A percentile compares a stretch with the other conserved stretches of the same genome.
Evolutionary conservation across 2,888 invertebrate genomes (phyloP).

Genomic region (Steromphala cineraria): DNA sequence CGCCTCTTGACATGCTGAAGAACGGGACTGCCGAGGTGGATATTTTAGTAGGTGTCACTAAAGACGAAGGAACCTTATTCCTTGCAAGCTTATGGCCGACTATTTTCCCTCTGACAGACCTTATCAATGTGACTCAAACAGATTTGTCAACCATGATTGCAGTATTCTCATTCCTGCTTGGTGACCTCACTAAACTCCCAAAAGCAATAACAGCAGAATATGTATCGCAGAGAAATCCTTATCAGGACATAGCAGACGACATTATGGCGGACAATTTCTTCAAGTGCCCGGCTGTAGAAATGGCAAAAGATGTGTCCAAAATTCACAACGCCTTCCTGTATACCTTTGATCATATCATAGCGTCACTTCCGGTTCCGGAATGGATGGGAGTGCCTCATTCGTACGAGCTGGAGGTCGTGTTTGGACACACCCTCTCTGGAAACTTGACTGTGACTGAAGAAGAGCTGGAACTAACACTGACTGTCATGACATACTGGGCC

Average conservation of each 20-base stretch:
- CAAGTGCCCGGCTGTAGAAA: constrained; percentile 92
- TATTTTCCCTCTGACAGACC: neutral
- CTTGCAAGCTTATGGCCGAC: neutral
- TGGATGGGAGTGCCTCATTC: constrained; percentile 68
- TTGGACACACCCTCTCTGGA: constrained; percentile 74
- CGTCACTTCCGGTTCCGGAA: constrained; percentile 51
- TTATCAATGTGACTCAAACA: too few species aligned
- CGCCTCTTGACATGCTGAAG: constrained; percentile 88
- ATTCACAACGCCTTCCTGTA: constrained; percentile 48
- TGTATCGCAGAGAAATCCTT: neutral
- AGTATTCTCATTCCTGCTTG: too few species aligned
- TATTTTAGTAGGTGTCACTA: constrained; percentile 93
- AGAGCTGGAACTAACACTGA: constrained; percentile 87
- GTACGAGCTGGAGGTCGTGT: constrained; percentile 66
- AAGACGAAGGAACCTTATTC: constrained; percentile 89
- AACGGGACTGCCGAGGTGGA: constrained; percentile 90
- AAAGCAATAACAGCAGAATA: too few species aligned
- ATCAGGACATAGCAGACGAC: neutral
- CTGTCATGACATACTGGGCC: constrained; percentile 95
- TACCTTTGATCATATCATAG: constrained; percentile 45
- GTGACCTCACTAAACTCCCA: too few species aligned
- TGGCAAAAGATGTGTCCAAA: constrained; percentile 80
- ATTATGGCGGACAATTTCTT: constrained; percentile 80
- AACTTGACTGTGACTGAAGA: constrained; percentile 84
- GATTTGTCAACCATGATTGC: too few species aligned